Conservation (phyloP, 2,113 vertebrate species). For the Bufo gargarizans region DNA sequence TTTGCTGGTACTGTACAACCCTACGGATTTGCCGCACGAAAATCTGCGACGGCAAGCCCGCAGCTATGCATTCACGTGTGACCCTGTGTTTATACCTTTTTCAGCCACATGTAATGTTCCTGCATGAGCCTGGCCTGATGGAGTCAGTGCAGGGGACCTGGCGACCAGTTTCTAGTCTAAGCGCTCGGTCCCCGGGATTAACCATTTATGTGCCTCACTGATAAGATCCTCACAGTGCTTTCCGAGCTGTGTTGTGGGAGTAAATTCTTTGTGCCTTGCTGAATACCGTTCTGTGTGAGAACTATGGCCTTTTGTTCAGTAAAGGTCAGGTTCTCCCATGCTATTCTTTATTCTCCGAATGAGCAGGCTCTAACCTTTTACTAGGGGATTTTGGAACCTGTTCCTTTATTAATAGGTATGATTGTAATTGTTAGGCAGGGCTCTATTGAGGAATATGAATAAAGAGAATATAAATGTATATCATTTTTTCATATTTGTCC, state of each 20-base stretch:
- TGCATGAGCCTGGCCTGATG: neutral
- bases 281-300: constrained; percentile 39
- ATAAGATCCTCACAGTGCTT: neutral
- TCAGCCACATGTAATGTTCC: neutral
- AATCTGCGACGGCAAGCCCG: no score
- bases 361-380: neutral
- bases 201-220: neutral
- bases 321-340: constrained; percentile 1
- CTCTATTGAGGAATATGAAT: neutral
- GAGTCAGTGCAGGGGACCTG: neutral
- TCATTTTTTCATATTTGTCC: neutral
- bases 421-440: neutral
- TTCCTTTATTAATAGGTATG: neutral
- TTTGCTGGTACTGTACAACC: no score
- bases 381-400: no score
- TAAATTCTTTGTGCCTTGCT: constrained; percentile 40
- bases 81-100: neutral
- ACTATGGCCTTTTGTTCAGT: constrained; percentile 32
- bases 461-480: neutral
- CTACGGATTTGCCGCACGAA: no score
- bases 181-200: neutral
- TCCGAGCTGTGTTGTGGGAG: constrained; percentile 35
- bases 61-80: no score
- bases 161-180: neutral
- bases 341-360: constrained; percentile 4